A percentile compares a stretch with the other conserved stretches of the same genome.
Evolutionary conservation across 2,888 invertebrate species (phyloP).

Genomic region (Agrotis clavis): DNA sequence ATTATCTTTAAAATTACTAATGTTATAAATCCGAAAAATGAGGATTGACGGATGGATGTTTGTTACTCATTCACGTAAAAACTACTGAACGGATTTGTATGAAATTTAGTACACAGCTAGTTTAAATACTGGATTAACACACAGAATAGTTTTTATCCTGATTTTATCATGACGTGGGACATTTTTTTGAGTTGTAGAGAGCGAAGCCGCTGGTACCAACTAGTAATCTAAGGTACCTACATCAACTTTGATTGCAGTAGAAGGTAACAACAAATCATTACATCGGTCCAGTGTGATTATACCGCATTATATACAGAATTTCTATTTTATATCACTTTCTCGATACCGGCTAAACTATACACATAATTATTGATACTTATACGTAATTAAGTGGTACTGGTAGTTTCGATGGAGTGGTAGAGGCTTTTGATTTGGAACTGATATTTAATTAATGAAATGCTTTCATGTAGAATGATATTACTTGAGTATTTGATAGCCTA

Average conservation of each 20-base stretch:
- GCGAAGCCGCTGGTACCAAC: too few relatives aligned
- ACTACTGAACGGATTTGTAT: too few relatives aligned
- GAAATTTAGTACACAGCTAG: too few relatives aligned
- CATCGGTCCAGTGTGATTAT: conserved; percentile 56
- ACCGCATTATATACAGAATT: conserved; percentile 63
- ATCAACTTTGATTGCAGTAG: conserved; percentile 29
- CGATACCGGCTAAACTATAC: conserved; percentile 28
- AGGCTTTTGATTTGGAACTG: neutral
- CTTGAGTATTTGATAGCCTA: neutral
- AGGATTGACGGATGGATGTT: too few relatives aligned
- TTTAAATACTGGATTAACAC: too few relatives aligned
- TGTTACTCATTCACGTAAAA: too few relatives aligned
- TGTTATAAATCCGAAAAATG: too few relatives aligned
- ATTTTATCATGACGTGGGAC: too few relatives aligned
- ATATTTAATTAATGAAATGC: neutral
- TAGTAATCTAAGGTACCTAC: conserved; percentile 5
- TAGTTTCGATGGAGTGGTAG: neutral
- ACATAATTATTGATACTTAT: conserved; percentile 59
- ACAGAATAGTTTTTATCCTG: too few relatives aligned
- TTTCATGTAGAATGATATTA: conserved; percentile 4
- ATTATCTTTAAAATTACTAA: too few relatives aligned
- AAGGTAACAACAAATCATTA: conserved; percentile 24
- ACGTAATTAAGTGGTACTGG: conserved; percentile 51
- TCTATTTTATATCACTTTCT: conserved; percentile 70
- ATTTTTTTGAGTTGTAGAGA: too few relatives aligned